A percentile compares a stretch with the other conserved stretches of the same genome.
These are phyloP conservation scores for Oscheius onirici DNA, from an alignment of 2,888 invertebrate species.

Conservation along the genomic window DNA sequence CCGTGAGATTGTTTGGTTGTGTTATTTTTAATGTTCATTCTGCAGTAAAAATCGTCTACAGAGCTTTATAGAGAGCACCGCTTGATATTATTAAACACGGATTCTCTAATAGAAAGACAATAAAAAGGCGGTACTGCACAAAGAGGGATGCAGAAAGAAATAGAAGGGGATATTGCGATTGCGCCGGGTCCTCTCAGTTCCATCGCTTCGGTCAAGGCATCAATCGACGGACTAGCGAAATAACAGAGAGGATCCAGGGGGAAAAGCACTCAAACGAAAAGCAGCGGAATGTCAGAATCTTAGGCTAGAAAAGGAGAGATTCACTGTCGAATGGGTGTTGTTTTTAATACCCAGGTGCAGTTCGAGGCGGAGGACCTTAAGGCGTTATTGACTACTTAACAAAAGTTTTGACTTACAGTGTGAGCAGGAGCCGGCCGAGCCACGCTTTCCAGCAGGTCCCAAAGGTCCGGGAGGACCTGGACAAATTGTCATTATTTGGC, in stretches of 20 bases:
- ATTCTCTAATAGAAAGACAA: slow-evolving; percentile 22
- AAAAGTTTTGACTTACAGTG: slow-evolving; percentile 37
- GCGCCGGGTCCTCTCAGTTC: slow-evolving; percentile 22
- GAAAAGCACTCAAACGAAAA: slow-evolving; percentile 17
- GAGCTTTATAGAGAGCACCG: slow-evolving; percentile 23
- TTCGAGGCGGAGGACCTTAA: slow-evolving; percentile 50
- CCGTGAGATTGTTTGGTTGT: slow-evolving; percentile 14
- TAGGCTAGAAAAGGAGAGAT: not conserved
- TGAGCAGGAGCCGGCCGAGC: slow-evolving; percentile 53
- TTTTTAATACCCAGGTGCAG: slow-evolving; percentile 60
- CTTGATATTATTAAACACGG: not conserved
- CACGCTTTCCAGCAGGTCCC: slow-evolving; percentile 50
- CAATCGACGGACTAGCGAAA: slow-evolving; percentile 5
- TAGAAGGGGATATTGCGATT: slow-evolving; percentile 24
- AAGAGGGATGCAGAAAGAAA: slow-evolving; percentile 15
- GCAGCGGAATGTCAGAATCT: slow-evolving; percentile 18
- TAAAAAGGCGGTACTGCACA: slow-evolving; percentile 17
- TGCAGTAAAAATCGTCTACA: slow-evolving; percentile 4
- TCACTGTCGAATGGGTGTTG: not conserved
- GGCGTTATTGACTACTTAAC: too few species aligned
- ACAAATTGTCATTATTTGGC: slow-evolving; percentile 7
- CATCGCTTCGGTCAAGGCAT: slow-evolving; percentile 1
- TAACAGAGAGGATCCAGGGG: slow-evolving; percentile 18
- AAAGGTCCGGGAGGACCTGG: slow-evolving; percentile 52
- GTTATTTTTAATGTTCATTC: slow-evolving; percentile 11